Conservation (phyloP, 2,797 vertebrate species). For the Gymnoscopelus braueri region DNA sequence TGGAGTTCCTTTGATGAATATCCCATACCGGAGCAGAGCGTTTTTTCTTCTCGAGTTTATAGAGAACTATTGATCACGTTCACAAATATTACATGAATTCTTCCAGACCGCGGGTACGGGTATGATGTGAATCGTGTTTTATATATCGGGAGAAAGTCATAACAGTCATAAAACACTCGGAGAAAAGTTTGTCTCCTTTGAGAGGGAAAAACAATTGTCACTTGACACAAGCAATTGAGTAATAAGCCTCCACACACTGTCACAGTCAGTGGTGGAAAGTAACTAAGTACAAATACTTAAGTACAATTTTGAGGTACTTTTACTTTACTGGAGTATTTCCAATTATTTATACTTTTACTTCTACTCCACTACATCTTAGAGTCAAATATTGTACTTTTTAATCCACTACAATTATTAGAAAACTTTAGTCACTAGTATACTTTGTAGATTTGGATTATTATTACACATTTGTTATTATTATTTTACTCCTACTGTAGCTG, state of each 20-base stretch:
- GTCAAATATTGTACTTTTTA: too few species aligned
- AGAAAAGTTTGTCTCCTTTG: not conserved
- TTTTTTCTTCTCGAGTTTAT: not conserved
- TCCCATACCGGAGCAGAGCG: slow-evolving; percentile 1
- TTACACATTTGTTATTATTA: too few species aligned
- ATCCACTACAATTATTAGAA: too few species aligned
- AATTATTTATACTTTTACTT: too few species aligned
- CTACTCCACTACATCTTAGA: too few species aligned
- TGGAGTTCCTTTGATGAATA: slow-evolving; percentile 7
- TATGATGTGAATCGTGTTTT: not conserved
- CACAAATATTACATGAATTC: slow-evolving; percentile 2
- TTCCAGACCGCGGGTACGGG: not conserved
- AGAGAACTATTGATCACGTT: not conserved
- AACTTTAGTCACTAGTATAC: too few species aligned
- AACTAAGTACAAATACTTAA: not conserved
- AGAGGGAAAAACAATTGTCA: not conserved
- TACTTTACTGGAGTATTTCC: too few species aligned
- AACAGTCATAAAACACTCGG: not conserved
- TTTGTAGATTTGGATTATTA: too few species aligned
- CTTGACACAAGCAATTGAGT: not conserved
- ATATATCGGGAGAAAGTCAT: not conserved
- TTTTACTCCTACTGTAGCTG: too few species aligned
- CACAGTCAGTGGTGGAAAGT: not conserved
- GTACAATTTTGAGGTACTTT: too few species aligned
- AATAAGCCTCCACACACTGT: too few species aligned